phyloP scores from a whole-genome alignment of 2,888 invertebrate genomes.

The Scelioninae gen. 1 region DNA sequence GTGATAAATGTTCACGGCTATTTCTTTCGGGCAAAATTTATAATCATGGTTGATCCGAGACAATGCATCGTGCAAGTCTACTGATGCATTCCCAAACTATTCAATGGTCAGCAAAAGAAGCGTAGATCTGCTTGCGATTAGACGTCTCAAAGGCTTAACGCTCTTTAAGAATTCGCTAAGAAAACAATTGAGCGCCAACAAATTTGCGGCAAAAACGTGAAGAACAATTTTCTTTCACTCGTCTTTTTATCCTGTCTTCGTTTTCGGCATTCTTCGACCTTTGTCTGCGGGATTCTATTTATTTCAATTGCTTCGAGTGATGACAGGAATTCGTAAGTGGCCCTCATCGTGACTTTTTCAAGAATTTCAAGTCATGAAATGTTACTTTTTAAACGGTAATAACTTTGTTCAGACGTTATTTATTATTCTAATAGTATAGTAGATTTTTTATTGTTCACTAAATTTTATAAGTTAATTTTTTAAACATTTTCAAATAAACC shows the following conservation, averaged over 20 bases:
- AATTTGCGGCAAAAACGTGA: constrained; percentile 42
- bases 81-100: constrained; percentile 45
- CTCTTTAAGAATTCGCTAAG: constrained; percentile 25
- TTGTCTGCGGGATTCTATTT: too few species aligned
- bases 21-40: constrained; percentile 28
- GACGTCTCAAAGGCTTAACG: constrained; percentile 26
- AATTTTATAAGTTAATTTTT: too few species aligned
- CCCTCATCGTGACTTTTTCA: too few species aligned
- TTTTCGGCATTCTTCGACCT: constrained; percentile 34
- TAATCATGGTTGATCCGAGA: constrained; percentile 22
- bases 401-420: too few species aligned
- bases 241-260: constrained; percentile 5
- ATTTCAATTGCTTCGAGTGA: too few species aligned
- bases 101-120: constrained; percentile 34
- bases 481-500: too few species aligned
- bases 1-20: constrained; percentile 24
- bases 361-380: too few species aligned
- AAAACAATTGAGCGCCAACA: constrained; percentile 37
- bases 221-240: constrained; percentile 22
- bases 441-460: too few species aligned
- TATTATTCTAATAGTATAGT: too few species aligned
- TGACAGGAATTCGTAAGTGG: too few species aligned
- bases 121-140: constrained; percentile 41
- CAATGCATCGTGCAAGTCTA: constrained; percentile 13
- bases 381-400: too few species aligned